Evolutionary conservation across 2,113 vertebrate genomes (phyloP).

Genomic region (Lutjanus erythropterus): DNA sequence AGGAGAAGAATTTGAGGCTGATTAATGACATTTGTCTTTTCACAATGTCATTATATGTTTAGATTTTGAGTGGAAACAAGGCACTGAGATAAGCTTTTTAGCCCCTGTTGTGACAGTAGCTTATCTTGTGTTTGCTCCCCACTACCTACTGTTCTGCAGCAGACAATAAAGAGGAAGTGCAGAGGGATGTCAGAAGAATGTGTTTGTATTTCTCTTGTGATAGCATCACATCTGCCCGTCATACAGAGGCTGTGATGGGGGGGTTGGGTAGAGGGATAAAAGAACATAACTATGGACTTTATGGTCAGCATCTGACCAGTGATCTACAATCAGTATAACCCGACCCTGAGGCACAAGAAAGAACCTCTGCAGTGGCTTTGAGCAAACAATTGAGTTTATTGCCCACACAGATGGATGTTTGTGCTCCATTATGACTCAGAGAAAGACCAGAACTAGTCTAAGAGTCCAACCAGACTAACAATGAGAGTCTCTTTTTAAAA

Average conservation of each 20-base stretch:
- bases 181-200: slow-evolving; percentile 30
- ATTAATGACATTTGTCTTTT: slow-evolving; percentile 4
- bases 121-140: slow-evolving; percentile 30
- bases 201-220: slow-evolving; percentile 58
- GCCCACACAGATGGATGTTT: slow-evolving; percentile 42
- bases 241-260: neutral
- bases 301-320: slow-evolving; percentile 35
- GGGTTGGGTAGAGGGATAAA: slow-evolving; percentile 9
- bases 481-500: neutral
- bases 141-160: slow-evolving; percentile 1
- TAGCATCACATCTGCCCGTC: slow-evolving; percentile 61
- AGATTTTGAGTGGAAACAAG: neutral
- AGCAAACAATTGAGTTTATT: slow-evolving; percentile 52
- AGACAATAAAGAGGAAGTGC: slow-evolving; percentile 45
- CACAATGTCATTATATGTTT: neutral
- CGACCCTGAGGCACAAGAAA: slow-evolving; percentile 26
- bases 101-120: neutral
- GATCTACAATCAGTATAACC: slow-evolving; percentile 49
- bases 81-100: slow-evolving; percentile 9
- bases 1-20: neutral
- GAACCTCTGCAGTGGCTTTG: slow-evolving; percentile 13
- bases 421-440: slow-evolving; percentile 8
- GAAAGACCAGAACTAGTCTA: neutral
- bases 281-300: slow-evolving; percentile 10
- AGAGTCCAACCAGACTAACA: slow-evolving; percentile 8